Base-by-base conservation (phyloP, 2,113 vertebrate species). In the Onychostruthus taczanowskii region DNA sequence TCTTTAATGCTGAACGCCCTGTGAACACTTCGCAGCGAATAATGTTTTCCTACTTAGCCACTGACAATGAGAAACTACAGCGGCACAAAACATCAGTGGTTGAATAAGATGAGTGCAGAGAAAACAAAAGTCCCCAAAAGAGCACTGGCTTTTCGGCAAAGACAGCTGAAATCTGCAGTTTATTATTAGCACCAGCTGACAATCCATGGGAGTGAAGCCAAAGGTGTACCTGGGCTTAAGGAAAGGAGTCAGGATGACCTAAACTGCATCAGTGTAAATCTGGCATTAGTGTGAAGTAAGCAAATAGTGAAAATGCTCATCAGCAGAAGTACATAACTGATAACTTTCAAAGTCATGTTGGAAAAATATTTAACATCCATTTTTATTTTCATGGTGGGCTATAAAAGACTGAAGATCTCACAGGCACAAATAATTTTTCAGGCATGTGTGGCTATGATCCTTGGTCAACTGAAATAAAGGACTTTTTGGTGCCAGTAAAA, bases 151-250 rank as follows among this genome's bases (percentile, higher is more conserved):
- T 89, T 89, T 94, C 0, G 0, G 73, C 46, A 94, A 95, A 95
- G 93, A 43, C 70, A 85, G 94, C 91, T 93, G 94, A 93, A 59
- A 88, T 86, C 47, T 35, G 68, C 82, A 88, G 72, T 77, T 94
- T 95, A 95, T 95, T 96, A 96, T 95, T 95, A 96, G 95, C 87
- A 88, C 75, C 87, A 89, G 77, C 62, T 89, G 91, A 93, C 87
- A 88, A 84, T 35, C 78, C 94, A 86, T 77, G 78, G 90, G 87
- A 95, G 43, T 30, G 66, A 64, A 91, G 84, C 93, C 93, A 96
- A 73, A 95, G 61, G 43, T 87, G 70, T 30, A 95, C 67, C 70
- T 87, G 30, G 21, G 50, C 78, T 93, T 43, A 55, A 77, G 50
- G 47, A 94, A 92, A 95, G 66, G 69, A 77, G 23, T 80, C 39